Percentiles rank a stretch among this genome's conserved stretches.
These are phyloP conservation scores for Hypercompe scribonia DNA, from an alignment of 2,888 invertebrate species.

Conservation along the genomic window DNA sequence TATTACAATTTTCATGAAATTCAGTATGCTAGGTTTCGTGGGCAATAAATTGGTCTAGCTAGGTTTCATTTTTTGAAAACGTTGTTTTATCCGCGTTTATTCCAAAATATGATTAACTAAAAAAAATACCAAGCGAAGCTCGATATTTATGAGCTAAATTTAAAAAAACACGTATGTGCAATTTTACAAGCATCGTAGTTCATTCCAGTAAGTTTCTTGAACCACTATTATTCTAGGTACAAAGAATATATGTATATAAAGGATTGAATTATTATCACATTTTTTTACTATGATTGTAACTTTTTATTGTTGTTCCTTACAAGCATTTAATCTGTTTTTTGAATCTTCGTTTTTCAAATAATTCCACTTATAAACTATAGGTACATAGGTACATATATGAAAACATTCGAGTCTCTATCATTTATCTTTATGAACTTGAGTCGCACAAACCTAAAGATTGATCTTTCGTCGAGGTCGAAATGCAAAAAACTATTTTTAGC, in stretches of 20 bases:
- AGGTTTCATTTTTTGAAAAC: too few relatives aligned
- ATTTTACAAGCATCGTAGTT: not conserved
- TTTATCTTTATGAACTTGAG: not conserved
- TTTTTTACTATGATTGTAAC: too few relatives aligned
- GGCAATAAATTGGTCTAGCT: too few relatives aligned
- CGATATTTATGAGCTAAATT: too few relatives aligned
- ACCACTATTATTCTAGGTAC: not conserved
- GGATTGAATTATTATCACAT: too few relatives aligned
- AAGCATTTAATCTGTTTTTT: not conserved
- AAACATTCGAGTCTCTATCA: not conserved
- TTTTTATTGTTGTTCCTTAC: not conserved
- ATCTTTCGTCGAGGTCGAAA: not conserved
- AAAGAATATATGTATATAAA: too few relatives aligned
- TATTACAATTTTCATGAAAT: too few relatives aligned
- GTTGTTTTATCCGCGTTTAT: too few relatives aligned
- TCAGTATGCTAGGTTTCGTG: too few relatives aligned
- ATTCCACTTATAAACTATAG: not conserved
- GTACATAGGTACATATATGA: not conserved
- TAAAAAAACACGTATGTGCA: too few relatives aligned
- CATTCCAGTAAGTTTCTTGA: not conserved
- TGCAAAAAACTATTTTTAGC: not conserved
- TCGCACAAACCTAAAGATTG: not conserved
- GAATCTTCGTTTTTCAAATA: not conserved
- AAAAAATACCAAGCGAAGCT: too few relatives aligned
- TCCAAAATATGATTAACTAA: too few relatives aligned